A percentile compares a stretch with the other conserved stretches of the same genome.
These are phyloP conservation scores for Alexandromys fortis DNA, from an alignment of 2,113 vertebrate species.

Conservation along the genomic window DNA sequence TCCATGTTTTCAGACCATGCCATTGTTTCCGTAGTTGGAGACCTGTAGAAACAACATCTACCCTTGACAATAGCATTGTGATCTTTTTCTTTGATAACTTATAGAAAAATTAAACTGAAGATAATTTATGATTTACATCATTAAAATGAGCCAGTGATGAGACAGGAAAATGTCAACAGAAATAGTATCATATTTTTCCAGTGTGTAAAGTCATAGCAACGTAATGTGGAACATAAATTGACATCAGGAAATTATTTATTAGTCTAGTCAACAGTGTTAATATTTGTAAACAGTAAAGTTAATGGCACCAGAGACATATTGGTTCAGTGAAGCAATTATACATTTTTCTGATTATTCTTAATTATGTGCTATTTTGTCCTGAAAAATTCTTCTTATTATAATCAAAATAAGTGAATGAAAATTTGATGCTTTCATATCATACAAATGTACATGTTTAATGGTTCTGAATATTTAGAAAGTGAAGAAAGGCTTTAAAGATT, in stretches of 20 bases:
- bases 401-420: background rate
- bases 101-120: background rate
- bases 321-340: background rate
- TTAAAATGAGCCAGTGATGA: background rate
- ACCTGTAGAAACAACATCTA: slow-evolving; percentile 96
- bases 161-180: background rate
- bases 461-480: slow-evolving; percentile 47
- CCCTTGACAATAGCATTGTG: slow-evolving; percentile 95
- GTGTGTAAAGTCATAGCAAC: background rate
- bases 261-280: background rate
- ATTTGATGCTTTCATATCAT: slow-evolving; percentile 24
- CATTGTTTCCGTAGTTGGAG: slow-evolving; percentile 86
- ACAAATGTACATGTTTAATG: slow-evolving; percentile 38
- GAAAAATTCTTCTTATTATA: slow-evolving; percentile 31
- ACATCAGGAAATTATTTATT: slow-evolving; percentile 8
- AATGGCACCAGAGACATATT: background rate
- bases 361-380: slow-evolving; percentile 16
- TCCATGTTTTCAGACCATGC: slow-evolving; percentile 94
- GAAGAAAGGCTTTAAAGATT: slow-evolving; percentile 58
- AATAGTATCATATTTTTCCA: background rate
- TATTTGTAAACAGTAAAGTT: slow-evolving; percentile 18
- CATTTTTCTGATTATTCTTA: background rate
- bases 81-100: slow-evolving; percentile 86
- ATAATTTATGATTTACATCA: background rate
- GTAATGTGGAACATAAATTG: background rate